Conservation (phyloP, 2,888 invertebrate species). For the Dinocampus coccinellae region DNA sequence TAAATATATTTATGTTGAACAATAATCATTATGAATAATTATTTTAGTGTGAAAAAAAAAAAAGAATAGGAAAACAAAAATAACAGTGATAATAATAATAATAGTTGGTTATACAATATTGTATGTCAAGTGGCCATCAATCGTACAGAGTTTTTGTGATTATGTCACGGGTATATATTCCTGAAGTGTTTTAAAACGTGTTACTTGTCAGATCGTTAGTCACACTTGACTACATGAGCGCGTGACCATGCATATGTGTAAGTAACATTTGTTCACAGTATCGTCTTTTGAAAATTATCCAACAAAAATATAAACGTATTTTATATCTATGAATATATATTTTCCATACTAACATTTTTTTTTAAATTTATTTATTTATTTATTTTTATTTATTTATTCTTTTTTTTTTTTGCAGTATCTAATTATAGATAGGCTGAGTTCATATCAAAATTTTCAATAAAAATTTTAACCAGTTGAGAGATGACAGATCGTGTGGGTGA, state of each 20-base stretch:
- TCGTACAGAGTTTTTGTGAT: slow-evolving; percentile 13
- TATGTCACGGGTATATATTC: slow-evolving; percentile 9
- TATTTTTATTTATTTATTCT: no score
- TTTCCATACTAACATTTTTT: no score
- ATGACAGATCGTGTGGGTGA: no score
- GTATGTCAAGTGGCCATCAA: slow-evolving; percentile 16
- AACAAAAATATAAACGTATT: no score
- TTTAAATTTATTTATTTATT: no score
- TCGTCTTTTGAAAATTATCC: background rate
- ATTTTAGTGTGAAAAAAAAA: background rate
- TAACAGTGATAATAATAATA: no score
- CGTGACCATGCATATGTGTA: slow-evolving; percentile 59
- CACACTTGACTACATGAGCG: slow-evolving; percentile 56
- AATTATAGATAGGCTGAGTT: no score
- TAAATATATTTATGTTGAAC: background rate
- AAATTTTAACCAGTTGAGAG: no score
- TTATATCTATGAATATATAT: no score
- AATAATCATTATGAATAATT: background rate
- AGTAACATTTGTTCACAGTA: background rate
- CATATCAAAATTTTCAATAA: no score
- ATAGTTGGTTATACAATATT: slow-evolving; percentile 7
- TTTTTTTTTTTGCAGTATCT: no score
- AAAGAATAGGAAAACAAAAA: background rate
- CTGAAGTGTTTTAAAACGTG: slow-evolving; percentile 36
- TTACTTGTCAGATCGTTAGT: slow-evolving; percentile 56